Conservation (phyloP, 2,797 vertebrate genomes). For the Anomalospiza imberbis region DNA sequence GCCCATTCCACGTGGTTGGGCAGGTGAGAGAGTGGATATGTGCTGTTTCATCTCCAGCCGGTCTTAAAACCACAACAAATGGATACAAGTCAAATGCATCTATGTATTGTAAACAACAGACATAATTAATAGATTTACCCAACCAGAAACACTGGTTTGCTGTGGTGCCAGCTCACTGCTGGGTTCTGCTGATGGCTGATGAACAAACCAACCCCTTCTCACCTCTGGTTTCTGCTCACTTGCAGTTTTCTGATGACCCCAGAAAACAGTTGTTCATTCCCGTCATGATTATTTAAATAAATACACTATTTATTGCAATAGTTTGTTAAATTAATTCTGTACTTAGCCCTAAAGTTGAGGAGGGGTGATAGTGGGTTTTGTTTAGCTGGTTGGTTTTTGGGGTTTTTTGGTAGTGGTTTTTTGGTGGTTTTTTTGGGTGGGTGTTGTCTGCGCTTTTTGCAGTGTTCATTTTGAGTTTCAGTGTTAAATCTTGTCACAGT, state of each 20-base stretch:
- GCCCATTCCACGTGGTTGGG: too few relatives aligned
- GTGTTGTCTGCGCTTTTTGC: neutral
- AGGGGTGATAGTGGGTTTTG: neutral
- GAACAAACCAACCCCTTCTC: neutral
- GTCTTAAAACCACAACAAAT: neutral
- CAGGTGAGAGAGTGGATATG: neutral
- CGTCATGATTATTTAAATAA: neutral
- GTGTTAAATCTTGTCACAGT: neutral
- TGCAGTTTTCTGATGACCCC: neutral
- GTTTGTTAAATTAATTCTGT: neutral
- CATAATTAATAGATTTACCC: neutral
- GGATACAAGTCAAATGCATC: neutral
- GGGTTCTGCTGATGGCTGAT: neutral
- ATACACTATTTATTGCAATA: neutral
- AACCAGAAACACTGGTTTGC: neutral
- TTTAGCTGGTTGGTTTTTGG: accelerated
- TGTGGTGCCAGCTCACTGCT: neutral
- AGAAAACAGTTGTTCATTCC: neutral
- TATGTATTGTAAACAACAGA: neutral
- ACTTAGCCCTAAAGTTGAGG: neutral
- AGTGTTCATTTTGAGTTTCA: neutral
- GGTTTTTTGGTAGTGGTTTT: neutral
- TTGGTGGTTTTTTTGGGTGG: neutral
- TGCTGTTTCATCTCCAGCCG: neutral
- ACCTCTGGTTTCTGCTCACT: neutral